A percentile compares a stretch with the other conserved stretches of the same genome.
Evolutionary conservation across 2,888 invertebrate genomes (phyloP).

Genomic region (Dendrolimus pini): DNA sequence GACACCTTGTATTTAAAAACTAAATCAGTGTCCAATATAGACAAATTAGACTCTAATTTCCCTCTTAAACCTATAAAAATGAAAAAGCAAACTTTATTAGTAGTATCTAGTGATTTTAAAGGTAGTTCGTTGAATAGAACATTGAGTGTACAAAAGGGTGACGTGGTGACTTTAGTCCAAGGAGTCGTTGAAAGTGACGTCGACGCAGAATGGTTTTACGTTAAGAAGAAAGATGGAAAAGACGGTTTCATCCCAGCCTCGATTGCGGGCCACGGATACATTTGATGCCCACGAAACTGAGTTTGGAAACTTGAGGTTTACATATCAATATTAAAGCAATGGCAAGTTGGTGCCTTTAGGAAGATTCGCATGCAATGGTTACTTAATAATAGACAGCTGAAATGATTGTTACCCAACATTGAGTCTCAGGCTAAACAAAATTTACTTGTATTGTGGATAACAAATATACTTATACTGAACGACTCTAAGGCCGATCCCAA

Average conservation of each 20-base stretch:
- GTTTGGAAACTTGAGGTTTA: too few species aligned
- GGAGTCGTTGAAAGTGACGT: slow-evolving; percentile 62
- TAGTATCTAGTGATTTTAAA: slow-evolving; percentile 81
- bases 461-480: too few species aligned
- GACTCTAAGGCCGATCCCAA: too few species aligned
- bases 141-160: slow-evolving; percentile 81
- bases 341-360: too few species aligned
- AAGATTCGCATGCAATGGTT: too few species aligned
- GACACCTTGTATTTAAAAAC: slow-evolving; percentile 81
- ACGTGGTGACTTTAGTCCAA: slow-evolving; percentile 83
- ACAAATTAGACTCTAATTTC: slow-evolving; percentile 35
- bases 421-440: too few species aligned
- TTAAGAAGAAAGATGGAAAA: slow-evolving; percentile 80
- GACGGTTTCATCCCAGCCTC: slow-evolving; percentile 88
- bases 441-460: too few species aligned
- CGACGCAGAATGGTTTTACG: slow-evolving; percentile 86
- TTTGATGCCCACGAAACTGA: slow-evolving; percentile 48
- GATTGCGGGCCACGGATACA: slow-evolving; percentile 86
- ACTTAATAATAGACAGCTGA: too few species aligned
- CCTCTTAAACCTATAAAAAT: slow-evolving; percentile 22
- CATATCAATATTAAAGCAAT: too few species aligned
- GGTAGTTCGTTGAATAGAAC: slow-evolving; percentile 76
- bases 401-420: too few species aligned
- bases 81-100: slow-evolving; percentile 81
- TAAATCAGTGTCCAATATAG: slow-evolving; percentile 57